phyloP scores from a whole-genome alignment of 2,888 invertebrate species.

The Brenthis ino region DNA sequence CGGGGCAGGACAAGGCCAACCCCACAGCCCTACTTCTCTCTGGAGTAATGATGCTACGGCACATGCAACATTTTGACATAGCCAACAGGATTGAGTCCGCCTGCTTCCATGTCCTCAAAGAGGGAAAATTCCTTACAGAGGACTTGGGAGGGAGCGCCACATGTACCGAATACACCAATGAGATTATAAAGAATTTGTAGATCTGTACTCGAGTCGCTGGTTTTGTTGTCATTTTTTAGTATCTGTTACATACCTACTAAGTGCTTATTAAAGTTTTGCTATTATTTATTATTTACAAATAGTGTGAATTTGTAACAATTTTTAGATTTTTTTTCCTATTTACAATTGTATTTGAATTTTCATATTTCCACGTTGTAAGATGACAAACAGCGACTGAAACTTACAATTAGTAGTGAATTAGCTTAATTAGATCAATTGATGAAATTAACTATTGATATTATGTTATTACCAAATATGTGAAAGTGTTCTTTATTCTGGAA shows the following conservation, averaged over 20 bases:
- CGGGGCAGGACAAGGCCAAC: conserved; percentile 98
- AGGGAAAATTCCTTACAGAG: conserved; percentile 91
- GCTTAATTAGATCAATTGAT: conserved; percentile 31
- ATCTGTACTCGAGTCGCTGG: conserved; percentile 37
- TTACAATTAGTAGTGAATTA: conserved; percentile 2
- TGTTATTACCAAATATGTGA: conserved; percentile 8
- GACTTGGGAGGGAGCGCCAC: conserved; percentile 96
- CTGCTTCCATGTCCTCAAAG: conserved; percentile 93
- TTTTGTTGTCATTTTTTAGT: not conserved
- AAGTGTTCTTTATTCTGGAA: no score
- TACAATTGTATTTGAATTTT: not conserved
- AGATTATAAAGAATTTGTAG: conserved; percentile 83
- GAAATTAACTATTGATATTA: conserved; percentile 17
- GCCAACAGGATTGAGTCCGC: conserved; percentile 91
- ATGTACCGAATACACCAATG: conserved; percentile 96
- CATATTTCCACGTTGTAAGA: not conserved
- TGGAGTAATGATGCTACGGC: conserved; percentile 98
- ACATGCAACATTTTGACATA: conserved; percentile 89
- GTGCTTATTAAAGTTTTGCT: not conserved
- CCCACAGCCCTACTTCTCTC: conserved; percentile 98
- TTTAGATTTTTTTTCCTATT: not conserved
- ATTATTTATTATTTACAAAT: conserved; percentile 4
- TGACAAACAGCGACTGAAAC: conserved; percentile 7
- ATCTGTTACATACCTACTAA: not conserved
- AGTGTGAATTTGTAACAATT: not conserved